Conservation (phyloP, 2,113 vertebrate species). For the Amphilophus citrinellus region DNA sequence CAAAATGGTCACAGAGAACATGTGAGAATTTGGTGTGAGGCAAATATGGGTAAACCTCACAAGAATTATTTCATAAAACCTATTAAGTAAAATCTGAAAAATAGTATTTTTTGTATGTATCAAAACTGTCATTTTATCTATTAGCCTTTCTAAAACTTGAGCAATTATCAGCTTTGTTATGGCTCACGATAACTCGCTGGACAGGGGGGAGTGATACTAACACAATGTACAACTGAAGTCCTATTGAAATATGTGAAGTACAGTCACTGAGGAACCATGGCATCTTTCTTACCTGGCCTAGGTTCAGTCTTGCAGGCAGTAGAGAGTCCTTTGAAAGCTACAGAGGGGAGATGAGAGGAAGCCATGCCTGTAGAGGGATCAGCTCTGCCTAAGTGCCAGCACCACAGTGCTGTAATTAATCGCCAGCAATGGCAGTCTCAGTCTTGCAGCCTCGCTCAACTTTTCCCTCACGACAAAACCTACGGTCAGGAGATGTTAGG, state of each 20-base stretch:
- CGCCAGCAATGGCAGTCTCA: slow-evolving; percentile 86
- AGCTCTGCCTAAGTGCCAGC: slow-evolving; percentile 83
- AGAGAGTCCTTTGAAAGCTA: slow-evolving; percentile 85
- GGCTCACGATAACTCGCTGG: background rate
- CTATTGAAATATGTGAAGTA: slow-evolving; percentile 66
- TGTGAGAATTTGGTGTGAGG: slow-evolving; percentile 15
- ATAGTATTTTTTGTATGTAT: background rate
- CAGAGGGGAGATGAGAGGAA: slow-evolving; percentile 83
- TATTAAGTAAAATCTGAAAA: background rate
- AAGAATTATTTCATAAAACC: background rate
- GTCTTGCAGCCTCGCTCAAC: slow-evolving; percentile 86
- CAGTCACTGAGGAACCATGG: slow-evolving; percentile 58
- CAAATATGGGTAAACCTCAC: background rate
- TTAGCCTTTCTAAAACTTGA: background rate
- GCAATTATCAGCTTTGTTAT: background rate
- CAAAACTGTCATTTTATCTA: background rate
- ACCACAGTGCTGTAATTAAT: slow-evolving; percentile 91
- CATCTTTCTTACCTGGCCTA: slow-evolving; percentile 66
- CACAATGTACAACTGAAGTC: slow-evolving; percentile 52
- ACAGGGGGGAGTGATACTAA: slow-evolving; percentile 34
- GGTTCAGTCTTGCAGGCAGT: slow-evolving; percentile 70
- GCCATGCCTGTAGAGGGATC: slow-evolving; percentile 79
- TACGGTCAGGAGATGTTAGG: slow-evolving; percentile 91
- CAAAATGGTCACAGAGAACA: slow-evolving; percentile 36
- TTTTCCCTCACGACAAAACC: slow-evolving; percentile 93